Base-by-base conservation (phyloP, 2,888 invertebrate species). In the Pyrrhosoma nymphula region DNA sequence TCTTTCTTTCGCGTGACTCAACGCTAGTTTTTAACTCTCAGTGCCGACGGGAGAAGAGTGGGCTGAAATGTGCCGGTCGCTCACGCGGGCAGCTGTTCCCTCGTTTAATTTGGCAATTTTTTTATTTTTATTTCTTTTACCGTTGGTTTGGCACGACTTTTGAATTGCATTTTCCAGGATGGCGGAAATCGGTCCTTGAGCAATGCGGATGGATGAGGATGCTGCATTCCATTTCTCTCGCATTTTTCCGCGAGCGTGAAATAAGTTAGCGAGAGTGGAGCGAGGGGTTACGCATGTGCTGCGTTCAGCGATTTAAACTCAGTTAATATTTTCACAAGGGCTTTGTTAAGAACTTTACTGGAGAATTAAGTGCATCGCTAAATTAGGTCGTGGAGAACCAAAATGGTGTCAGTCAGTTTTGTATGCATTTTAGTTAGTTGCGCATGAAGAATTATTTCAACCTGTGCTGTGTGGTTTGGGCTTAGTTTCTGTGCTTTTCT, bases 31-130 rank as follows among this genome's bases (percentile, higher is more conserved):
- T 82, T 35, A 82, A 82, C 35, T 82, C 82, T 26, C 2, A 3
- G 82, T 3, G 30, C 30, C 30, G 30, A 35, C 30, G 69, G 69
- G 23, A 6, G n/a, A n/a, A 23, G 63, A 63, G 63, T 1, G 1
- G 82, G 82, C 16, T 35, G 35, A 82, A 60, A 82, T 82, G 18
- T 82, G 14, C 35, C 35, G 82, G 82, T 3, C 82, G 82, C 23
- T n/a, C 82, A 35, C 30, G 82, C 30, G 16, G 35, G 82, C 82
- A 82, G 16, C 82, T 82, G 30, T 35, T 82, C 30, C 35, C 82
- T 82, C 82, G 82, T 82, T 82, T 82, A 82, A 82, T 82, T 82
- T 82, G 82, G 82, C 30, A 26, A 16, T 82, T 26, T 30, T 69
- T n/a, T 26, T 69, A 1, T 69, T 26, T 69, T 69, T 4, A 26